Evolutionary conservation across 2,888 invertebrate genomes (phyloP).

Genomic region (Erebia ligea): DNA sequence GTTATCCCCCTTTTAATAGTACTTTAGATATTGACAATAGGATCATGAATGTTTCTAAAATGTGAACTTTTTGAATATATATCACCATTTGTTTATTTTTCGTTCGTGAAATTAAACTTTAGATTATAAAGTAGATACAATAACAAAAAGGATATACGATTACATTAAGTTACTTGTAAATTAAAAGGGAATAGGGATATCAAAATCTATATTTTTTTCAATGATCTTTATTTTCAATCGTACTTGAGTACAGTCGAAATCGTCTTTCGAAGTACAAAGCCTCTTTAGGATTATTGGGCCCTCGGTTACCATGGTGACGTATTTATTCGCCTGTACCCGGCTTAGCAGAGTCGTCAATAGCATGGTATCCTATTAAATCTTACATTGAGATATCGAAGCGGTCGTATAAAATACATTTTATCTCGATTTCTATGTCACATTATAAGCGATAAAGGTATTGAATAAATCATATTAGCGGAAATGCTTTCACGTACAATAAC

Average conservation of each 20-base stretch:
- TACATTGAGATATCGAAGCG: slow-evolving; percentile 47
- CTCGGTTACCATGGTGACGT: slow-evolving; percentile 72
- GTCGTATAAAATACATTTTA: slow-evolving; percentile 40
- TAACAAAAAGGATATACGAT: no score
- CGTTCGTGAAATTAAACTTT: no score
- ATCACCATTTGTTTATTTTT: no score
- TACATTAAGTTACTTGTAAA: no score
- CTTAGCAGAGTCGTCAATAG: slow-evolving; percentile 74
- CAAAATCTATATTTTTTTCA: slow-evolving; percentile 36
- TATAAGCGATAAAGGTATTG: slow-evolving; percentile 25
- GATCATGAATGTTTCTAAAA: not conserved
- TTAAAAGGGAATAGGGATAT: no score
- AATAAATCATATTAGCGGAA: slow-evolving; percentile 26
- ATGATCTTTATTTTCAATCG: slow-evolving; percentile 56
- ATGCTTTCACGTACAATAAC: slow-evolving; percentile 3
- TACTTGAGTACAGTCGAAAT: slow-evolving; percentile 64
- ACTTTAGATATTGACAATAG: slow-evolving; percentile 10
- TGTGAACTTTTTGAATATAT: not conserved
- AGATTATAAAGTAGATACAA: no score
- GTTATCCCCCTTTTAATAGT: slow-evolving; percentile 53
- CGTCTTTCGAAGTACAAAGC: slow-evolving; percentile 70
- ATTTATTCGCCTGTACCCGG: slow-evolving; percentile 69
- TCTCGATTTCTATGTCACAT: slow-evolving; percentile 34
- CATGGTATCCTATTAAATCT: slow-evolving; percentile 75
- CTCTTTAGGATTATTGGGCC: slow-evolving; percentile 77